These are phyloP conservation scores for Tinea trinotella DNA, from an alignment of 2,888 invertebrate genomes.

Conservation along the genomic window DNA sequence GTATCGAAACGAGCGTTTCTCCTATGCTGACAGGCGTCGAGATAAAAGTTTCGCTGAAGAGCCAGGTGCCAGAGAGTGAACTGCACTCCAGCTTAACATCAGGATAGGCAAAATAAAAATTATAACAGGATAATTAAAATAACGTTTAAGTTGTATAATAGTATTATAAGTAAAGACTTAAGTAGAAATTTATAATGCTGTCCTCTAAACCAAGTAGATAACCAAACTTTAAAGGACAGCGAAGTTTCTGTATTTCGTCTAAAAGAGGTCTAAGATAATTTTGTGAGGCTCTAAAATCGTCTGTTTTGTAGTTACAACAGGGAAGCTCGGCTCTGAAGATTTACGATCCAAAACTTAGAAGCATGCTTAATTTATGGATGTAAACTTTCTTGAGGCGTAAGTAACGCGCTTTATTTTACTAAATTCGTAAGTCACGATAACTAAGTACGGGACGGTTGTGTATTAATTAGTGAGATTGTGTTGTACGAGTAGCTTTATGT, in stretches of 20 bases:
- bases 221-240: constrained; percentile 6
- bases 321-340: constrained; percentile 8
- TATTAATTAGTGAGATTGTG: constrained; percentile 16
- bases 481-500: constrained; percentile 7
- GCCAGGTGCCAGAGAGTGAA: no score
- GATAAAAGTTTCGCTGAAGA: no score
- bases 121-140: no score
- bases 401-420: constrained; percentile 18
- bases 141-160: no score
- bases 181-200: no score
- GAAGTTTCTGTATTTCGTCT: constrained; percentile 9
- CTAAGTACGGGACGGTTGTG: constrained; percentile 17
- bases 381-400: constrained; percentile 18
- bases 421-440: constrained; percentile 18
- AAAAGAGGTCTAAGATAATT: constrained; percentile 13
- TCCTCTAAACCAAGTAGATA: no score
- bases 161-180: no score
- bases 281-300: background rate
- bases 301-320: constrained; percentile 14
- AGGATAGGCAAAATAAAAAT: no score
- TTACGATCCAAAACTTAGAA: constrained; percentile 17
- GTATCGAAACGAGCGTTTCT: no score
- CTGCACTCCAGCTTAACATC: no score
- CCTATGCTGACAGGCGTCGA: no score
- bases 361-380: constrained; percentile 17